A percentile compares a stretch with the other conserved stretches of the same genome.
Evolutionary conservation across 2,113 vertebrate species (phyloP).

Genomic region (Leucosticte australis): DNA sequence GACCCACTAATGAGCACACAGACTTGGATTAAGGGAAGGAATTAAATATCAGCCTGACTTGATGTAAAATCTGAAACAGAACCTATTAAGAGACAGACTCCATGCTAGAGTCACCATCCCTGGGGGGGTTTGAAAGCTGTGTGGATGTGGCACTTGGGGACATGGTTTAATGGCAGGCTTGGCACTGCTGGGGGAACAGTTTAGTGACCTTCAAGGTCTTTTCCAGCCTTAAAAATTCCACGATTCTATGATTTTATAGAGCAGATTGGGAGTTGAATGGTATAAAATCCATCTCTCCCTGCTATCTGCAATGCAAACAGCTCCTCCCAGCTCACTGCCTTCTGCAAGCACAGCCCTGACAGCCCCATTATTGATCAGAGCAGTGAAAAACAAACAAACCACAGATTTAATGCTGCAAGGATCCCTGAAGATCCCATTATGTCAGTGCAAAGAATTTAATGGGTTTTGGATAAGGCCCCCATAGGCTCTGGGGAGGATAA

Average conservation of each 20-base stretch:
- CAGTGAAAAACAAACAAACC: conserved; percentile 26
- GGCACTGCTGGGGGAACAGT: background rate
- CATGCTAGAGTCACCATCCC: background rate
- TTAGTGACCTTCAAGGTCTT: background rate
- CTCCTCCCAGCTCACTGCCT: background rate
- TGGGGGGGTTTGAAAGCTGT: background rate
- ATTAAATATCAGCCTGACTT: background rate
- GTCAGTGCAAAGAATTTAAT: background rate
- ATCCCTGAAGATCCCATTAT: conserved; percentile 2
- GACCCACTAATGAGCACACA: background rate
- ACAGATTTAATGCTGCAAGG: background rate
- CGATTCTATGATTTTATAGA: background rate
- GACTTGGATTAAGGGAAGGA: background rate
- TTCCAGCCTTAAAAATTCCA: background rate
- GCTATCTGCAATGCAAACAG: background rate
- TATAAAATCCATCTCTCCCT: background rate
- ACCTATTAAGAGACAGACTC: background rate
- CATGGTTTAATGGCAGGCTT: background rate
- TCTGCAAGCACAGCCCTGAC: conserved; percentile 11
- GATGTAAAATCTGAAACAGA: background rate
- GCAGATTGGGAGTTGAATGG: background rate
- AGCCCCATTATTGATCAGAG: background rate
- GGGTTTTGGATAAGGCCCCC: background rate
- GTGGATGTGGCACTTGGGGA: background rate
- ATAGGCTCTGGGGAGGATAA: background rate